Evolutionary conservation across 2,797 vertebrate genomes (phyloP).

Genomic region (Podargus strigoides): DNA sequence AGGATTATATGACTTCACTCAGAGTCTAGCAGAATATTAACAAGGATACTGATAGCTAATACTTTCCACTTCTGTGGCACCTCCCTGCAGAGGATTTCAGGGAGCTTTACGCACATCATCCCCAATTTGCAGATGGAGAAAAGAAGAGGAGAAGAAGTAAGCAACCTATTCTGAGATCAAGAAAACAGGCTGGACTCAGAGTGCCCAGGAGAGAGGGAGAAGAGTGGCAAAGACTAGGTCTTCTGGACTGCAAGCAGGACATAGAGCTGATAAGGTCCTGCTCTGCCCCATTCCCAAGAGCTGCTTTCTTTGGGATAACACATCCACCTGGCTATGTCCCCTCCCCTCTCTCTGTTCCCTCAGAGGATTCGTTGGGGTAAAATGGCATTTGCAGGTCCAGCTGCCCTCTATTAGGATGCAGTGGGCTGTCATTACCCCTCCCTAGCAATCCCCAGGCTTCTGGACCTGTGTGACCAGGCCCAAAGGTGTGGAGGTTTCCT

Average conservation of each 20-base stretch:
- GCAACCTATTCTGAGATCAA: neutral
- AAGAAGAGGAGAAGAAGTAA: neutral
- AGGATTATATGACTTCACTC: conserved; percentile 63
- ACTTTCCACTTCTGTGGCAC: conserved; percentile 50
- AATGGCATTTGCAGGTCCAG: neutral
- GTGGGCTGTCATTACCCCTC: rapidly evolving
- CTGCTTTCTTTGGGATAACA: neutral
- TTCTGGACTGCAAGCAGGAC: neutral
- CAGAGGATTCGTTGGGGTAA: neutral
- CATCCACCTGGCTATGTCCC: neutral
- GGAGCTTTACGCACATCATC: neutral
- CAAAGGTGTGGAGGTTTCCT: neutral
- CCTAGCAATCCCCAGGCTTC: neutral
- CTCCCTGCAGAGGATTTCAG: conserved; percentile 53
- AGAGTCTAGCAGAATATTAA: conserved; percentile 58
- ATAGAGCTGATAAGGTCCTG: neutral
- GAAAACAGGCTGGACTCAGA: neutral
- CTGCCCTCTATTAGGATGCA: neutral
- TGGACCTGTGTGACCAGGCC: neutral
- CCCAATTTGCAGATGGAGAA: neutral
- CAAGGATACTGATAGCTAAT: conserved; percentile 60
- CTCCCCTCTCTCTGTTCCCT: neutral
- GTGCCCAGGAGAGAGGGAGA: neutral
- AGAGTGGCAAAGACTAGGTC: neutral
- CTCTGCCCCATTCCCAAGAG: neutral